Evolutionary conservation across 2,888 invertebrate species (phyloP), one percentile per base, ranked within the genome.

Genomic region (Galerucella nymphaeae): DNA sequence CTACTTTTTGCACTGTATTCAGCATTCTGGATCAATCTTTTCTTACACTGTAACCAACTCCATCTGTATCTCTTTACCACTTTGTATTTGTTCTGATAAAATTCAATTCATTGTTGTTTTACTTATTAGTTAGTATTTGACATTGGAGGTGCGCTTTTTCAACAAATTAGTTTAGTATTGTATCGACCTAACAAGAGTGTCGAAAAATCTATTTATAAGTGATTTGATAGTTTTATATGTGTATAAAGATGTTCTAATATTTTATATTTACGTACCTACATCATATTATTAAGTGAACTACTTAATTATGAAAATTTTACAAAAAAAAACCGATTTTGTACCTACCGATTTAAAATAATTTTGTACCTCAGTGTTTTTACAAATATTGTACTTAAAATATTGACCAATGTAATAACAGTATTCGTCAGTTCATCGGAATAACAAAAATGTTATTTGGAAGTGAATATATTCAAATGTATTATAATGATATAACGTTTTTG

Each of bases 351-450:
- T 81, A 79, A 82, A 83, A 83, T 82, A 77, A 73, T 84, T 84
- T 85, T 83, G 83, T 85, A 85, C 84, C 83, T 84, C 84, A 82
- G 78, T 83, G 82, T 84, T 84, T 84, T 83, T 81, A 79, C 76
- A 79, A 78, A 80, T 80, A 78, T 79, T 79, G 83, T 83, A 83
- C 83, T 83, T 83, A 83, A 83, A 77, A 77, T 80, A 79, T 80
- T 80, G 83, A 83, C 83, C 83, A 83, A 83, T 79, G 78, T 82
- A 78, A 80, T 79, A 80, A 80, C 82, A 83, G 82, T 83, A 83
- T 82, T 82, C 81, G 57, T 57, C 57, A 57, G 30, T 58, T 23
- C 58, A 8, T 58, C 13, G 30, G n/a, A 23, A 58, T 14, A 23
- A 23, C 14, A 23, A 23, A 58, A 30, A 13, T 14, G 30, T 30